Base-by-base conservation (phyloP, 2,888 invertebrate species). In the Drosophila lacicola region DNA sequence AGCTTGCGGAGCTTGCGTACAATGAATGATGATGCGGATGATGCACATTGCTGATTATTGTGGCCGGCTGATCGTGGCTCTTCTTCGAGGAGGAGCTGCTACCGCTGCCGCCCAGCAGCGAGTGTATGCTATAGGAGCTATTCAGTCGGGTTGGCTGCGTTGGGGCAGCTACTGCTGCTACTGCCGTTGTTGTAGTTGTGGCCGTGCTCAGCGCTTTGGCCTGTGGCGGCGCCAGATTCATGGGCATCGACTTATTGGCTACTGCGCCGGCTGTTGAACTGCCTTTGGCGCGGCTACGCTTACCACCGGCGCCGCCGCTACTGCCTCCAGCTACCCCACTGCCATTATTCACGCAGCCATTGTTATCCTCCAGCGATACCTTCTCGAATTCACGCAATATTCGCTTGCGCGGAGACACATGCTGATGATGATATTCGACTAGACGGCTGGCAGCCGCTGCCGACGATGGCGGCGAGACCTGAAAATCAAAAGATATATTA, bases 101-200 rank as follows among this genome's bases (percentile, higher is more conserved):
- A 54, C 82, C 84, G 66, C 79, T 86, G n/a, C 90, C 91, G 19
- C 96, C 95, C 86, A 97, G 93, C 91, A 97, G 93, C 74, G 97
- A 96, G 90, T 96, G 96, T 92, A 97, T 97, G 93, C 97, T 97
- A 93, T 97, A 97, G 91, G 96, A 96, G 92, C 96, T 95, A 78
- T 94, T 94, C 86, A 94, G 93, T 66, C 92, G 90, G n/a, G 92
- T 90, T 33, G 86, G 87, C 14, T 80, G 62, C 33, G 70, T 63
- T 19, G 82, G 13, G 37, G 75, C 45, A 19, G 69, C 64, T 37
- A 46, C 34, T 42, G 78, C 44, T 74, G 77, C 46, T 76, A 69
- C 33, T 57, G 46, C 25, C 14, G 60, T 13, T 33, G 74, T 46
- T 10, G 76, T 58, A 56, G 77, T 71, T 25, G 70, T 51, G 11